A percentile compares a stretch with the other conserved stretches of the same genome.
phyloP scores from a whole-genome alignment of 2,113 vertebrate genomes.

The Macrotus californicus region DNA sequence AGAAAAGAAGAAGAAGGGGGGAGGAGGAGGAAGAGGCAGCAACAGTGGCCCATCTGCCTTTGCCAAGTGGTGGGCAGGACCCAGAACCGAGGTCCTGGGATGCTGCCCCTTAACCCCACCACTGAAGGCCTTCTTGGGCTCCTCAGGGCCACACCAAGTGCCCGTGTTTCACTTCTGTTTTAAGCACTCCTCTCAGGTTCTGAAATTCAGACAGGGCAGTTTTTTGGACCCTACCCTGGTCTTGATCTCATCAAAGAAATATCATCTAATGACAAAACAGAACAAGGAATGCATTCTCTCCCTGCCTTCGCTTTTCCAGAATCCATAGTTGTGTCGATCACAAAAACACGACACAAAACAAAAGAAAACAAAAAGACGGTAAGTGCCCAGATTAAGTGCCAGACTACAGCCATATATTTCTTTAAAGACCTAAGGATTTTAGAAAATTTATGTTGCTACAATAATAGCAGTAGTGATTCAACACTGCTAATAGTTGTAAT shows the following conservation, averaged over 20 bases:
- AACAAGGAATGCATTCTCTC: accelerated
- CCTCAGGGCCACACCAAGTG: background rate
- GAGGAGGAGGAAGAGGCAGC: too few relatives aligned
- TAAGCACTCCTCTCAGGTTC: background rate
- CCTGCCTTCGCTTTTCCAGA: background rate
- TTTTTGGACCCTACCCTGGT: background rate
- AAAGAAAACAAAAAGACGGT: background rate
- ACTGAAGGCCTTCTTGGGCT: accelerated
- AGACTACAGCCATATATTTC: background rate
- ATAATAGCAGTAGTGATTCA: too few relatives aligned
- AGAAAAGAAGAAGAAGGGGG: background rate
- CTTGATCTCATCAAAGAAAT: background rate
- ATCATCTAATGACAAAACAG: background rate
- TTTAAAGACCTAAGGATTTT: background rate
- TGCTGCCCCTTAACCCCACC: background rate
- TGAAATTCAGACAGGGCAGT: background rate
- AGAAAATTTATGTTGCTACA: background rate
- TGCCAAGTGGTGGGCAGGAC: accelerated
- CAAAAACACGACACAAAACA: background rate
- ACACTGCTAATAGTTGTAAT: background rate
- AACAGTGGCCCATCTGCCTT: background rate
- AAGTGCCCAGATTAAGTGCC: background rate
- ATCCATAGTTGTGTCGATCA: background rate
- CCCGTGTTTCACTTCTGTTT: background rate
- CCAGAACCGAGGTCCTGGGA: background rate